phyloP scores from a whole-genome alignment of 2,888 invertebrate species.

The Chorisops tibialis region DNA sequence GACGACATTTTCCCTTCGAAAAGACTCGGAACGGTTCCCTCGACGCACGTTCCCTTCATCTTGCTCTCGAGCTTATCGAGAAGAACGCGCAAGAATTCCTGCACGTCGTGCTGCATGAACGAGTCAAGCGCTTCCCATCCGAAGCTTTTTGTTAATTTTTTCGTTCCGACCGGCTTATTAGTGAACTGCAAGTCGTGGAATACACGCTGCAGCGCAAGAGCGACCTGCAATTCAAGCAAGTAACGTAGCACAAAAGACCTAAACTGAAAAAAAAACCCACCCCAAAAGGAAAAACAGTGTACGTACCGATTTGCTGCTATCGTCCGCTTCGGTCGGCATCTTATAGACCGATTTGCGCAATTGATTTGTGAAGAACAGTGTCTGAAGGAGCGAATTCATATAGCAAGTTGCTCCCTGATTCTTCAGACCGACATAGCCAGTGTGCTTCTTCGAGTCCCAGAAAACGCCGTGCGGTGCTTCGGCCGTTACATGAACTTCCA shows the following conservation, averaged over 20 bases:
- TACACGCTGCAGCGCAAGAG: conserved; percentile 93
- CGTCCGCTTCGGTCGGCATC: conserved; percentile 99
- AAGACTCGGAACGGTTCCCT: conserved; percentile 93
- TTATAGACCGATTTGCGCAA: conserved; percentile 91
- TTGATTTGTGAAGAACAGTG: conserved; percentile 94
- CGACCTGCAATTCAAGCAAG: conserved; percentile 50
- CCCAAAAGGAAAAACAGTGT: not conserved
- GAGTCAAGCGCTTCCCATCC: conserved; percentile 99
- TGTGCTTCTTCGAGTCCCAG: conserved; percentile 99
- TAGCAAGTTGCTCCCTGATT: conserved; percentile 99
- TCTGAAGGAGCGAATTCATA: conserved; percentile 98
- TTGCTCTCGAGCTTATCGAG: conserved; percentile 97
- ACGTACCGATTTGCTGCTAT: conserved; percentile 73
- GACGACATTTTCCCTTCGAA: conserved; percentile 99
- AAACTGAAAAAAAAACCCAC: not conserved
- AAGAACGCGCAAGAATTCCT: conserved; percentile 82
- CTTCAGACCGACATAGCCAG: conserved; percentile 84
- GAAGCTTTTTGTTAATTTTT: conserved; percentile 97
- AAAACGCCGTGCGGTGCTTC: conserved; percentile 90
- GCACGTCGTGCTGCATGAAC: conserved; percentile 98
- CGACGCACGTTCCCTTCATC: conserved; percentile 98
- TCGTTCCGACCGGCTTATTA: conserved; percentile 97
- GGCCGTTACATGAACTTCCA: conserved; percentile 73
- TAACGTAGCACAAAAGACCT: not conserved
- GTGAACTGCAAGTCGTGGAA: conserved; percentile 98